These are phyloP conservation scores for Onthophagus sagittarius DNA, from an alignment of 2,888 invertebrate genomes.

Conservation along the genomic window DNA sequence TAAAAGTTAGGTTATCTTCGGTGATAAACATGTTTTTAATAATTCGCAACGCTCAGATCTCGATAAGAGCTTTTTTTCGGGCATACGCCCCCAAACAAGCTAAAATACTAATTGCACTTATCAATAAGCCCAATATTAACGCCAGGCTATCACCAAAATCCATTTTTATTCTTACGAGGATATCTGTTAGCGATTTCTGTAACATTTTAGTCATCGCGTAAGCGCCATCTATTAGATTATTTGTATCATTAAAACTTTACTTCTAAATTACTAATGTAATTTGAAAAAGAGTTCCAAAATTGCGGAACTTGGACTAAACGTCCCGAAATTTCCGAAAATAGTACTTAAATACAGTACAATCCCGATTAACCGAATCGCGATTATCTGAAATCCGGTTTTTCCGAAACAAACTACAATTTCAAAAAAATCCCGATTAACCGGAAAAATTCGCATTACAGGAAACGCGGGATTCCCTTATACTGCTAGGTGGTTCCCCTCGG, in stretches of 20 bases:
- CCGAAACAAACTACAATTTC: no score
- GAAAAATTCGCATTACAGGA: no score
- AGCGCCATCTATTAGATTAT: not conserved
- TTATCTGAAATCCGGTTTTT: no score
- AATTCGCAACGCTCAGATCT: conserved; percentile 29
- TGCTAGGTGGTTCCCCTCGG: no score
- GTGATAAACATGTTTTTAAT: not conserved
- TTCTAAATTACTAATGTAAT: no score
- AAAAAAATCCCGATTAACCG: no score
- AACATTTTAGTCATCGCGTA: not conserved
- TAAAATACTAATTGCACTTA: conserved; percentile 59
- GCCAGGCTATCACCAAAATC: conserved; percentile 68
- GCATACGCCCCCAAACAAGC: conserved; percentile 69
- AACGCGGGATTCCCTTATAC: no score
- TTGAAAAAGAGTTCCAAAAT: no score
- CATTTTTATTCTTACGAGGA: conserved; percentile 8
- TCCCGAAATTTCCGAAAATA: no score
- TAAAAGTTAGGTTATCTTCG: not conserved
- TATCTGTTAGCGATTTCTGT: not conserved
- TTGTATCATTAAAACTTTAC: not conserved
- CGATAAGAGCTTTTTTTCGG: conserved; percentile 53
- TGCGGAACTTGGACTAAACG: no score
- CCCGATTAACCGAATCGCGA: no score
- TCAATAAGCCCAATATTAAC: conserved; percentile 58
- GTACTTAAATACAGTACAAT: no score